Conservation (phyloP, 2,113 vertebrate species). For the Equus przewalskii region DNA sequence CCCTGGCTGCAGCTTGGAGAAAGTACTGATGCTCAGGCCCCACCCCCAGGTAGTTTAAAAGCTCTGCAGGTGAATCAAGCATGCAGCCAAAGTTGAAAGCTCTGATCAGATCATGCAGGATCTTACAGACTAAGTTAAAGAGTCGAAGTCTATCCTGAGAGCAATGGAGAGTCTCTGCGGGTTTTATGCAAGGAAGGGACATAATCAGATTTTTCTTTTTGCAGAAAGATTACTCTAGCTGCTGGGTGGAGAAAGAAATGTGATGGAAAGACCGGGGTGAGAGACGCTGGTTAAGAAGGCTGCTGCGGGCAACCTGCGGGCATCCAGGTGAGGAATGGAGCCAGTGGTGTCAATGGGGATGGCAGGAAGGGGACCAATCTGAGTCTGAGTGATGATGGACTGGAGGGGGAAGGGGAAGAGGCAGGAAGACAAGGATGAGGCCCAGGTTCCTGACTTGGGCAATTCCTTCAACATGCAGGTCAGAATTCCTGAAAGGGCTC, state of each 20-base stretch:
- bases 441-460: neutral
- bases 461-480: neutral
- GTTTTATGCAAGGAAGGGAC: neutral
- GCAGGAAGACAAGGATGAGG: neutral
- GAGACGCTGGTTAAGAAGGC: neutral
- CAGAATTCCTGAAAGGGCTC: neutral
- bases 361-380: neutral
- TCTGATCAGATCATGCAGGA: neutral
- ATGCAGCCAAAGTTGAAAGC: neutral
- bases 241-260: neutral
- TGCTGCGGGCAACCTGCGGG: neutral
- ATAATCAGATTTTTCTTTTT: neutral
- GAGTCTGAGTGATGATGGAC: neutral
- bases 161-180: neutral
- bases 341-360: no score
- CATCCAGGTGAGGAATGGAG: neutral
- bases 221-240: neutral
- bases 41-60: neutral
- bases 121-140: neutral
- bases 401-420: neutral
- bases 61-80: neutral
- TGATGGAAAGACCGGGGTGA: neutral
- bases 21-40: neutral
- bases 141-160: neutral
- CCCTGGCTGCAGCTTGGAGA: neutral